Evolutionary conservation across 1,140 invertebrate genomes (phyloP).

Genomic region (Drosophila hydei): DNA sequence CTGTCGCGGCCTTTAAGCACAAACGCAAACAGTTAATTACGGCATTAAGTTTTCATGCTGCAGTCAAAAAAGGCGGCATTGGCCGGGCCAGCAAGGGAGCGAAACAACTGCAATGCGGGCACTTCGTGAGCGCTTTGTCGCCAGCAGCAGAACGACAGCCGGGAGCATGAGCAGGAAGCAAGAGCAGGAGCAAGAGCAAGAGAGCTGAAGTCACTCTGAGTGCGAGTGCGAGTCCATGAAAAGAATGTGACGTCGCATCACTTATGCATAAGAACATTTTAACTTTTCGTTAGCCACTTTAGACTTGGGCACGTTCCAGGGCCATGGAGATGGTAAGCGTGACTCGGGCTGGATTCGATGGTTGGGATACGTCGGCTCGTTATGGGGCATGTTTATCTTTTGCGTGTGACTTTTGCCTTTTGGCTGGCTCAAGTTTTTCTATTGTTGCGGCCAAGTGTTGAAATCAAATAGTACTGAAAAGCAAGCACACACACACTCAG

Average conservation of each 20-base stretch:
- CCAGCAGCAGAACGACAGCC: conserved; percentile 16
- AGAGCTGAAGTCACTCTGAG: conserved; percentile 18
- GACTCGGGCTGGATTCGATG: neutral
- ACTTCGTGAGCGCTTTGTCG: conserved; percentile 76
- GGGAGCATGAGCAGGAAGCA: neutral
- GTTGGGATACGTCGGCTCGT: too few species aligned
- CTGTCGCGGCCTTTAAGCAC: conserved; percentile 56
- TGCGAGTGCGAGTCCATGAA: conserved; percentile 38
- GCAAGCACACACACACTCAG: conserved; percentile 15
- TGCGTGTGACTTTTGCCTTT: conserved; percentile 71
- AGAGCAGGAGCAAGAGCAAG: neutral
- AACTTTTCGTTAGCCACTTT: conserved; percentile 79
- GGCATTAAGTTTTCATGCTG: conserved; percentile 79
- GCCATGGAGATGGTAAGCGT: neutral
- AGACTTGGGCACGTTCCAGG: conserved; percentile 48
- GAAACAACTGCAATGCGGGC: conserved; percentile 78
- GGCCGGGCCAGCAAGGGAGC: conserved; percentile 35
- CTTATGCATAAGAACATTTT: conserved; percentile 82
- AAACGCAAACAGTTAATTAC: conserved; percentile 81
- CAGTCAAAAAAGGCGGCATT: conserved; percentile 33
- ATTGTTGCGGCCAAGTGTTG: conserved; percentile 27
- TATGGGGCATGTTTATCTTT: conserved; percentile 75
- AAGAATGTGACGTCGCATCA: conserved; percentile 59
- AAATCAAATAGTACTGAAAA: conserved; percentile 56
- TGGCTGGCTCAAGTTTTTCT: conserved; percentile 54